Evolutionary conservation across 2,113 vertebrate genomes (phyloP), one percentile per base, ranked within the genome.

Genomic region (Indicator indicator): DNA sequence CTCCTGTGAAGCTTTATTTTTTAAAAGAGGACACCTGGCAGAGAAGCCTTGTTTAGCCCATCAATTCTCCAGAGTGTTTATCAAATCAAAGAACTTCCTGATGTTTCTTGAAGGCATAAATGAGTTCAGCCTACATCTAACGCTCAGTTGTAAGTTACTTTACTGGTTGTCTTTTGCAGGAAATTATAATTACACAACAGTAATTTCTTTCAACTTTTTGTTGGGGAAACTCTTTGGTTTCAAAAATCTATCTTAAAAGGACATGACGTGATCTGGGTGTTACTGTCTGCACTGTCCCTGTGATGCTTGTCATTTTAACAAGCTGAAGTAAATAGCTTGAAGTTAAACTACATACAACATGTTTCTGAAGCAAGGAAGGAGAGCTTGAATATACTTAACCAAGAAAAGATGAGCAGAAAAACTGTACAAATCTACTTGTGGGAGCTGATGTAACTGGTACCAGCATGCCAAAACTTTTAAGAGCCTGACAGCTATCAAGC

Each of bases 41-140:
- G 88, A 83, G 73, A 93, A 90, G 38, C 40, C 56, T 94, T 86
- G 32, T 86, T 95, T 86, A 86, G 69, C n/a, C 64, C 46, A 58
- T 72, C 54, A 36, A 44, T 82, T 88, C 72, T 83, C 70, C 65
- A 40, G 83, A 82, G 28, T 58, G 30, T 94, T 95, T 86, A 62
- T 63, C 3, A 15, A 86, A 55, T 55, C 38, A 86, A 88, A 95
- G 44, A 93, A 48, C 33, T 89, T 94, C 70, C 88, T 82, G 86
- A 74, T 83, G 65, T 72, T 95, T 94, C 88, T 84, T 81, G 92
- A 93, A 86, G 46, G 74, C 2, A 1, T 93, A 84, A 92, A 82
- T 42, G 46, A 70, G 30, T 62, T 81, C 6, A 12, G 33, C 36
- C 36, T 89, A 30, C 52, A 73, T 68, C 64, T 84, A 82, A 69